Base-by-base conservation (phyloP, 2,113 vertebrate species). In the Tylochromis polylepis region DNA sequence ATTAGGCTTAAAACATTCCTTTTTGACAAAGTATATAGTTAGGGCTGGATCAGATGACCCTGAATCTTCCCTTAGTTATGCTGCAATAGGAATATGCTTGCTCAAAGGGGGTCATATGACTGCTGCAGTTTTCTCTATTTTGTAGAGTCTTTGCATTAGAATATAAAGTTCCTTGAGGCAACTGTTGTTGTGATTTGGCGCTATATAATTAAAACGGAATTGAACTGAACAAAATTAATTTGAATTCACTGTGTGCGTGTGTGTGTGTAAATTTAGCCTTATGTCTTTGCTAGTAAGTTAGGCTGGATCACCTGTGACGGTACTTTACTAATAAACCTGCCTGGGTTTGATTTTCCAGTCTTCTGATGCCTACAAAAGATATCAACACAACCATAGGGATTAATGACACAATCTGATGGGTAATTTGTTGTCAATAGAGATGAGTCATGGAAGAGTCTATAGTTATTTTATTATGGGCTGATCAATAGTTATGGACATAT, bases 401-500 rank as follows among this genome's bases (percentile, higher is more conserved):
- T n/a, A 65, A 11, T 20, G 5, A 60, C 5, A 34, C 16, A 62
- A n/a, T 36, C 49, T 14, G 38, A 31, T 31, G 1, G 6, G 10
- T 3, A 41, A 49, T 49, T 72, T 46, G 18, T 49, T 27, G 4
- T 3, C 60, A 51, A 82, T 3, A 90, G 2, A 78, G 7, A 80
- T 55, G 5, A 82, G 36, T 20, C 85, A 81, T 7, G 9, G 34
- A 85, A 75, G 85, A 90, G 78, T 82, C 56, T 14, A 89, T 91
- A 84, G 8, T 81, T 81, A 24, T 84, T 94, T 95, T 95, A 94
- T 92, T 94, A 86, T 86, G 85, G 89, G 81, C 83, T 94, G 79
- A 90, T 89, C 89, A 91, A 90, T 92, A 94, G 82, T 85, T 90
- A 92, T 92, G 87, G 84, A 94, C 87, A 91, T 91, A 89, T 85